These are phyloP conservation scores for Parelbella ahira DNA, from an alignment of 2,888 invertebrate species.

Conservation along the genomic window DNA sequence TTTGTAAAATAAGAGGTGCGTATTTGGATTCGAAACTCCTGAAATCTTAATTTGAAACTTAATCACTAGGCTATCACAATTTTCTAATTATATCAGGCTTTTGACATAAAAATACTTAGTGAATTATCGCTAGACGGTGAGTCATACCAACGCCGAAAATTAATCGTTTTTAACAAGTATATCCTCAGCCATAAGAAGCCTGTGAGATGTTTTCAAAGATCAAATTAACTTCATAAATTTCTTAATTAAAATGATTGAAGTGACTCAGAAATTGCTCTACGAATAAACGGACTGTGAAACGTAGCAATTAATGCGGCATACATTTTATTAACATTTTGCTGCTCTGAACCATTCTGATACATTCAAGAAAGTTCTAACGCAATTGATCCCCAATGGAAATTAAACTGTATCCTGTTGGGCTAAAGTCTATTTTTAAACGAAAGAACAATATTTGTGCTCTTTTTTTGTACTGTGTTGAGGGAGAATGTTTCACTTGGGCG, in stretches of 20 bases:
- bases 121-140: no score
- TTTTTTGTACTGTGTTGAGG: conserved; percentile 38
- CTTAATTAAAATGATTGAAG: conserved; percentile 5
- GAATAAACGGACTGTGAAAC: conserved; percentile 60
- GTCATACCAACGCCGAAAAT: no score
- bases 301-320: conserved; percentile 67
- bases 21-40: no score
- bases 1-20: no score
- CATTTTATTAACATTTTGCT: conserved; percentile 51
- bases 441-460: conserved; percentile 28
- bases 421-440: conserved; percentile 36
- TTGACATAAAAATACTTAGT: no score
- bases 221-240: no score
- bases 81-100: no score
- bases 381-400: conserved; percentile 29
- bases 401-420: conserved; percentile 30
- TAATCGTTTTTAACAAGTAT: no score
- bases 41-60: no score
- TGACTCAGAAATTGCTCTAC: conserved; percentile 27
- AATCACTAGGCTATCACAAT: no score
- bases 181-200: no score
- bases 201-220: no score
- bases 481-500: conserved; percentile 56
- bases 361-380: conserved; percentile 16
- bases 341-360: conserved; percentile 18